Conservation (phyloP, 2,888 invertebrate genomes). For the Electrophaes corylata region DNA sequence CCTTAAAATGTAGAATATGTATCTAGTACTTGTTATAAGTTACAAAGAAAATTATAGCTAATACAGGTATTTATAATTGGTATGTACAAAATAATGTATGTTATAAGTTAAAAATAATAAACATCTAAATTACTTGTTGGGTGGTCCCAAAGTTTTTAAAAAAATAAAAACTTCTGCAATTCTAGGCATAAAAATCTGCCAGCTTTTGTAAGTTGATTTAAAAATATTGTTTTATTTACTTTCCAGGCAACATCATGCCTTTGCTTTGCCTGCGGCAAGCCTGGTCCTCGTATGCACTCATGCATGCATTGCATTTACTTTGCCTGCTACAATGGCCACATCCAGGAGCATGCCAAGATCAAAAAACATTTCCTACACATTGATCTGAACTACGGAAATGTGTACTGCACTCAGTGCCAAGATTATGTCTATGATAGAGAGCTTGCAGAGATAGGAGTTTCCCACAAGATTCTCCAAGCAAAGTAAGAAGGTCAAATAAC, state of each 20-base stretch:
- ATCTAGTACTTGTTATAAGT: too few relatives aligned
- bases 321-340: slow-evolving; percentile 94
- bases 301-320: slow-evolving; percentile 97
- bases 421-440: slow-evolving; percentile 96
- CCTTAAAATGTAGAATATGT: too few relatives aligned
- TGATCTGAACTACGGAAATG: slow-evolving; percentile 94
- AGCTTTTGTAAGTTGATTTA: neutral
- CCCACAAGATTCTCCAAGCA: slow-evolving; percentile 82
- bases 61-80: too few relatives aligned
- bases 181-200: neutral
- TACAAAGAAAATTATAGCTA: too few relatives aligned
- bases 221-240: slow-evolving; percentile 21
- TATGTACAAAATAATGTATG: too few relatives aligned
- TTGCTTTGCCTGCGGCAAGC: slow-evolving; percentile 92
- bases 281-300: slow-evolving; percentile 91
- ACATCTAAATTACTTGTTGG: too few relatives aligned
- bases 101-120: too few relatives aligned
- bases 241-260: slow-evolving; percentile 90
- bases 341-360: slow-evolving; percentile 92
- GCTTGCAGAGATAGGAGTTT: slow-evolving; percentile 81
- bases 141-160: too few relatives aligned
- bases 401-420: slow-evolving; percentile 94
- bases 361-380: slow-evolving; percentile 94
- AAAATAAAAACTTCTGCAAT: too few relatives aligned
- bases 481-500: slow-evolving; percentile 68